Conservation (phyloP, 2,888 invertebrate genomes). For the Epistrophe grossulariae region DNA sequence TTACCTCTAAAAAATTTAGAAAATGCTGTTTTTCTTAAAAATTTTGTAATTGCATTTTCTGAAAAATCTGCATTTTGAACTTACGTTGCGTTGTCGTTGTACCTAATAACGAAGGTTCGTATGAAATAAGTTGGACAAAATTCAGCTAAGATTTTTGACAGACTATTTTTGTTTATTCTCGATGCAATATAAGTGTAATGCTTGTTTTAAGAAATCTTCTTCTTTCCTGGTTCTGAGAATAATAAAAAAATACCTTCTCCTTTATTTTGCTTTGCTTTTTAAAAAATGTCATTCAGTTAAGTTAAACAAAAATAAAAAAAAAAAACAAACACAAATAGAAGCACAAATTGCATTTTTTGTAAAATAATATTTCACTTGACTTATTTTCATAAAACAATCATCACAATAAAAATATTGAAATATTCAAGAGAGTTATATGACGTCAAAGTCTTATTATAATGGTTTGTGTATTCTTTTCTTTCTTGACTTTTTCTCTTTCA, state of each 20-base stretch:
- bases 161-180: too few relatives aligned
- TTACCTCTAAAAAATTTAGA: too few relatives aligned
- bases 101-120: too few relatives aligned
- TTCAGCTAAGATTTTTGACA: too few relatives aligned
- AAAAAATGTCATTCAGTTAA: not conserved
- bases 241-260: not conserved
- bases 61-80: too few relatives aligned
- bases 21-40: too few relatives aligned
- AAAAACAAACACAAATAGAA: not conserved
- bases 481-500: not conserved
- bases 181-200: too few relatives aligned
- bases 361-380: conserved; percentile 18
- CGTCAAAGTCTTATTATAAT: not conserved
- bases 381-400: conserved; percentile 2
- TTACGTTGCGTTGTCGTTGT: too few relatives aligned
- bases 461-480: not conserved
- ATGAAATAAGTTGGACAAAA: too few relatives aligned
- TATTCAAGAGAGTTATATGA: not conserved
- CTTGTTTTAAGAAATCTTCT: too few relatives aligned
- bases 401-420: conserved; percentile 4
- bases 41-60: too few relatives aligned
- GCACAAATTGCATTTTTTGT: not conserved
- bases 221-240: not conserved
- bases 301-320: not conserved
- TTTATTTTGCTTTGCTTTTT: not conserved